Base-by-base conservation (phyloP, 2,888 invertebrate genomes). In the Flexamia atlantica region DNA sequence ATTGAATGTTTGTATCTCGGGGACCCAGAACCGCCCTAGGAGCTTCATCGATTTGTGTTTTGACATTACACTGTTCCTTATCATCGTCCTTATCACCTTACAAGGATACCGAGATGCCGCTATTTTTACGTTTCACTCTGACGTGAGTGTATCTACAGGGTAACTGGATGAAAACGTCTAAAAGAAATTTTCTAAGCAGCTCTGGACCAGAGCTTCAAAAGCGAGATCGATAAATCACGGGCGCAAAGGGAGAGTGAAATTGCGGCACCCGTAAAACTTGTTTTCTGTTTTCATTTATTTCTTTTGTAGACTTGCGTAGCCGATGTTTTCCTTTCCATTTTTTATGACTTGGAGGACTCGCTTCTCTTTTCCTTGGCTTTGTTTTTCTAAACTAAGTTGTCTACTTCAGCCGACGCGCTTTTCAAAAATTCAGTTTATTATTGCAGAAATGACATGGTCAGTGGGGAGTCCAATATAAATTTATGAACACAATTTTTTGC, bases 201-300 rank as follows among this genome's bases (percentile, higher is more conserved):
- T 70, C 70, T 40, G 28, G 25, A 36, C 23, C 28, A n/a, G 23
- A 17, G 30, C 36, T 36, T 23, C 32, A 57, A 79, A 79, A 57
- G 79, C 30, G 57, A 79, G 79, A 79, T 79, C 79, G 79, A 79
- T 79, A 79, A 79, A 79, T 79, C 32, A 32, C 46, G 50, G 57
- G 79, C 32, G 42, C 20, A 50, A 79, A 79, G 79, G 57, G 36
- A 79, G 79, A 79, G 32, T 57, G 79, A 79, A 46, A 79, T 79
- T 57, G 57, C 79, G 28, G 72, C 30, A 57, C 79, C 79, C 32
- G 53, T 50, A 79, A 79, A 79, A 79, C 57, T 32, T 57, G 79
- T 79, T 79, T 50, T 79, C 79, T 57, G 57, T 79, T 79, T 79
- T 57, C 36, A 28, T 53, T 42, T 76, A 57, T 57, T 57, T 79